Evolutionary conservation across 1,140 invertebrate genomes (phyloP).

Genomic region (Dinothrombium tinctorium): DNA sequence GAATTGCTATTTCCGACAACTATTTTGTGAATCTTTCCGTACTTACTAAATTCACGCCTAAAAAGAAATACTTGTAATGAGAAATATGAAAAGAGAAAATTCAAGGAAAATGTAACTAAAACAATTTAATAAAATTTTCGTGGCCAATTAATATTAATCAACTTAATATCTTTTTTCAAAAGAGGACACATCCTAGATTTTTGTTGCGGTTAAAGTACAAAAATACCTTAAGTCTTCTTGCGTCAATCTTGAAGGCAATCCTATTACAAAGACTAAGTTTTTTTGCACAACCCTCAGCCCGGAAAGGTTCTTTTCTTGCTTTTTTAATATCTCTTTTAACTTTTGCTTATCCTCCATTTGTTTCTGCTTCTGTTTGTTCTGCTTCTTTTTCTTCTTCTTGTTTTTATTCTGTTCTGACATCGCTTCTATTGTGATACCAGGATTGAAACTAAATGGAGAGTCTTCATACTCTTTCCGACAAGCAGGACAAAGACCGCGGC

Average conservation of each 20-base stretch:
- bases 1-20: constrained; percentile 51
- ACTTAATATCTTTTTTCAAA: no score
- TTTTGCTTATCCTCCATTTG: constrained; percentile 5
- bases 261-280: constrained; percentile 97
- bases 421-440: constrained; percentile 9
- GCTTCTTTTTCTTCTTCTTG: constrained; percentile 8
- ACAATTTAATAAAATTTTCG: neutral
- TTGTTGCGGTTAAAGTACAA: neutral
- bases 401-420: constrained; percentile 8
- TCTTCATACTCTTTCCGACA: constrained; percentile 94
- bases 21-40: constrained; percentile 98
- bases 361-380: constrained; percentile 2
- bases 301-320: constrained; percentile 1
- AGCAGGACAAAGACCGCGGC: constrained; percentile 70
- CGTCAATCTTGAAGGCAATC: constrained; percentile 78
- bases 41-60: constrained; percentile 59
- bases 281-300: constrained; percentile 72
- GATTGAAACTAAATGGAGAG: constrained; percentile 7
- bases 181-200: no score
- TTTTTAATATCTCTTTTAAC: neutral
- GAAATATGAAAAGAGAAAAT: neutral
- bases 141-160: no score
- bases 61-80: neutral
- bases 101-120: no score
- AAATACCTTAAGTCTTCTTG: constrained; percentile 9